Evolutionary conservation across 53 echinoderm and acorn worm species (phyloP), one percentile per base, ranked within the genome.

Genomic region (Apostichopus leukothele): DNA sequence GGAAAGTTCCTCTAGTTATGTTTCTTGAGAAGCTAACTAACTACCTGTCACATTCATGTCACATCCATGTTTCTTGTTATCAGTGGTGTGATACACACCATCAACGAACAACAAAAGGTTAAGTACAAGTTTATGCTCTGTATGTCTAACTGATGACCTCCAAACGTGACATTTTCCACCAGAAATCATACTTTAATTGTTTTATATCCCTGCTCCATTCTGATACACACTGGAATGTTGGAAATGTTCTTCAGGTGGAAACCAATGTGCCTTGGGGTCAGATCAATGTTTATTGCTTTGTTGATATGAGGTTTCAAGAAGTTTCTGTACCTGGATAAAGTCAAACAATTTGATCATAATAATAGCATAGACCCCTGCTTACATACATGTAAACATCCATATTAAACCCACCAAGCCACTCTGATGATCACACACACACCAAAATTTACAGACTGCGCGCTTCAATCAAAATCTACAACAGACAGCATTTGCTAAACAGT

Each of bases 241-340:
- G 18, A 77, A 77, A 77, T 77, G 23, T 50, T 4, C 51, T 51
- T 51, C 52, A 77, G 77, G 77, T 77, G 52, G 52, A 14, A 59
- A 54, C 18, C 60, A 81, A n/a, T 53, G 55, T 81, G 59, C 54
- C 53, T 55, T 0, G 18, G 18, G 22, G 81, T 71, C 71, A 71
- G 16, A 19, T 81, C 81, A 81, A 54, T 81, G 81, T 81, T 81
- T 81, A 81, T 81, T 81, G 81, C 23, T 52, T 81, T 81, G 59
- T 81, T 59, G 59, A 25, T 16, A 53, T 81, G 76, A 59, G 10
- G 19, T 55, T 18, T 53, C 11, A 81, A 71, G 71, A 71, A 71
- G 20, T 71, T 71, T 71, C 6, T 18, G 71, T 18, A 55, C 57
- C 54, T 81, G 81, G 81, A 81, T 71, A n/a, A 71, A 71, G 20